These are phyloP conservation scores for Henicopernis longicauda DNA, from an alignment of 2,113 vertebrate species.

Conservation along the genomic window DNA sequence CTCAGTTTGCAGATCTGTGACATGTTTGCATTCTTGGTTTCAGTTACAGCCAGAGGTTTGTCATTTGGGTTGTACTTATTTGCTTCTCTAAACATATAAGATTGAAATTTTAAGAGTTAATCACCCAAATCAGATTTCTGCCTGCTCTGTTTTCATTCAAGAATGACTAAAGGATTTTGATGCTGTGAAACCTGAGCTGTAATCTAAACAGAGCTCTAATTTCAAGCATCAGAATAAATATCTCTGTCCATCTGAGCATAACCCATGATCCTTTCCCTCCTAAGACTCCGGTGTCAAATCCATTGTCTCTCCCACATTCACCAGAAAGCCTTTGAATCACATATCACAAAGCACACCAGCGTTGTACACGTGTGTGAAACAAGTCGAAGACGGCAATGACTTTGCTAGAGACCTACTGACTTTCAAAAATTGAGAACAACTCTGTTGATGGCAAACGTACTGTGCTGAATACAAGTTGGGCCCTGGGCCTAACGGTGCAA, in stretches of 20 bases:
- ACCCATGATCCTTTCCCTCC: neutral
- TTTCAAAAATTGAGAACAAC: neutral
- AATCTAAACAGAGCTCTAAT: neutral
- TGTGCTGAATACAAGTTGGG: neutral
- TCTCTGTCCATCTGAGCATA: neutral
- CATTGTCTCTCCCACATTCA: neutral
- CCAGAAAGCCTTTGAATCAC: neutral
- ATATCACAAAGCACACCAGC: neutral
- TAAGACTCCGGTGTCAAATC: neutral
- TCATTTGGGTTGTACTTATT: neutral
- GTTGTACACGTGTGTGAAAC: accelerated
- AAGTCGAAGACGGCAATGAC: neutral
- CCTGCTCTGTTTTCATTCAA: neutral
- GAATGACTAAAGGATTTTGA: neutral
- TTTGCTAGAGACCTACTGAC: neutral
- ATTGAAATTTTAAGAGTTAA: neutral
- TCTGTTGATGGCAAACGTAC: neutral
- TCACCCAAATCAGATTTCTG: neutral
- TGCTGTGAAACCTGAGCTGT: neutral
- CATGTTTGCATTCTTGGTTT: neutral
- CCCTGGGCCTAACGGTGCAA: neutral
- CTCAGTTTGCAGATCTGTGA: neutral
- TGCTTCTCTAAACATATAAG: neutral
- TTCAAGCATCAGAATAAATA: neutral
- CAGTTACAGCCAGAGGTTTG: neutral